These are phyloP conservation scores for Lycaena phlaeas DNA, from an alignment of 2,888 invertebrate genomes.

Conservation along the genomic window DNA sequence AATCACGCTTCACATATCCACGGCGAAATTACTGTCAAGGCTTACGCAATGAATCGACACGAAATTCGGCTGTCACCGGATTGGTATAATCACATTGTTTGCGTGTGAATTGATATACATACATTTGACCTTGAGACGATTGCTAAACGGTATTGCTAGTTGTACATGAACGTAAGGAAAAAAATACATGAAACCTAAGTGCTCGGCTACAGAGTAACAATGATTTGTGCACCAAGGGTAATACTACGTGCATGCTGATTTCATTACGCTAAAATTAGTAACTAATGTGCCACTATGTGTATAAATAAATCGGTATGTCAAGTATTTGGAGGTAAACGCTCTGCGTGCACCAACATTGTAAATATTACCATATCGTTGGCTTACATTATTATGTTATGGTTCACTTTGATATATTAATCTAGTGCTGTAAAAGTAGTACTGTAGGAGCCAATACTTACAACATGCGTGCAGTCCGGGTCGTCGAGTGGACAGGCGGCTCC, in stretches of 20 bases:
- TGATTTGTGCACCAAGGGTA: constrained; percentile 43
- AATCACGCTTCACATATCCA: neutral
- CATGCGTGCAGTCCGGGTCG: constrained; percentile 90
- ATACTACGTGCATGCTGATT: constrained; percentile 57
- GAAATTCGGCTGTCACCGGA: constrained; percentile 4
- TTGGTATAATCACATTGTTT: constrained; percentile 24
- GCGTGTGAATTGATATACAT: constrained; percentile 36
- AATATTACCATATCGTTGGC: constrained; percentile 14
- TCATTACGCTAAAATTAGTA: constrained; percentile 52
- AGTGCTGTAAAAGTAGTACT: neutral
- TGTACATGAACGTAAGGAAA: constrained; percentile 29
- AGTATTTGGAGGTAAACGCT: constrained; percentile 40
- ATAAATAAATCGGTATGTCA: constrained; percentile 44
- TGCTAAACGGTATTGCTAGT: constrained; percentile 30
- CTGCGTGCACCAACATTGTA: constrained; percentile 28
- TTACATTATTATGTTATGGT: constrained; percentile 5
- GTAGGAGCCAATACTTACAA: constrained; percentile 77
- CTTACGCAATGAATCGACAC: constrained; percentile 5
- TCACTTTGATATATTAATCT: neutral
- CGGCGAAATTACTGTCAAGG: neutral
- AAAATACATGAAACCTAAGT: constrained; percentile 16
- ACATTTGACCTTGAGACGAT: constrained; percentile 37
- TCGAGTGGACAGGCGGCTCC: constrained; percentile 84
- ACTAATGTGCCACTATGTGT: constrained; percentile 40
- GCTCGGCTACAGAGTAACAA: constrained; percentile 32